Base-by-base conservation (phyloP, 2,113 vertebrate genomes). In the Triplophysa rosa region DNA sequence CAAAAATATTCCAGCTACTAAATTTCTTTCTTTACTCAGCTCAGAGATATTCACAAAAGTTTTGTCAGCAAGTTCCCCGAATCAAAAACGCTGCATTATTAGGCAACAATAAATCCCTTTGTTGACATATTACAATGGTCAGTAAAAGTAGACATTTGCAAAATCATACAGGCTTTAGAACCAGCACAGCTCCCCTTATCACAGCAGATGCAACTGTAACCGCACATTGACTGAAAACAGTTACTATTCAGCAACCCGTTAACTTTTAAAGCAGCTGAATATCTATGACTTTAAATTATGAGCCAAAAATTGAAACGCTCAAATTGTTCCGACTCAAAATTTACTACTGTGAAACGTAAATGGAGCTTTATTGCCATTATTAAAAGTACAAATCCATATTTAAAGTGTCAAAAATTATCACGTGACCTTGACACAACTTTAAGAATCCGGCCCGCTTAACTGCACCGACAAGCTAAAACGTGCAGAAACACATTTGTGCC, bases 301-400 rank as follows among this genome's bases (percentile, higher is more conserved):
- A 4, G 29, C 4, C 29, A 29, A 29, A 29, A 29, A 29, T 29
- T 3, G 29, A 29, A 29, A 29, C 6, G 6, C 33, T 37, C n/a
- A n/a, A n/a, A n/a, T 37, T 37, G 33, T 8, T 37, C 33, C 0
- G 6, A 7, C 33, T 37, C 11, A 40, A 8, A 8, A 23, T 21
- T 23, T 6, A 1, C 11, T 14, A 42, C 29, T 59, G 21, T 5
- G 13, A 59, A 42, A n/a, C 16, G 6, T 72, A 58, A 59, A n/a
- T 12, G 26, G 10, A 21, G 68, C 49, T 59, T 59, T 40, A 72
- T 72, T 59, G 54, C 69, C 54, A 72, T 72, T 3, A 4, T 72
- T 72, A 23, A 72, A 37, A 23, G 26, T 4, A 33, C 29, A 72
- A 58, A 59, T 37, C 52, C 19, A 37, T 8, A 0, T 56, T 56